Conservation (phyloP, 1,140 invertebrate species). For the Popillia japonica region DNA sequence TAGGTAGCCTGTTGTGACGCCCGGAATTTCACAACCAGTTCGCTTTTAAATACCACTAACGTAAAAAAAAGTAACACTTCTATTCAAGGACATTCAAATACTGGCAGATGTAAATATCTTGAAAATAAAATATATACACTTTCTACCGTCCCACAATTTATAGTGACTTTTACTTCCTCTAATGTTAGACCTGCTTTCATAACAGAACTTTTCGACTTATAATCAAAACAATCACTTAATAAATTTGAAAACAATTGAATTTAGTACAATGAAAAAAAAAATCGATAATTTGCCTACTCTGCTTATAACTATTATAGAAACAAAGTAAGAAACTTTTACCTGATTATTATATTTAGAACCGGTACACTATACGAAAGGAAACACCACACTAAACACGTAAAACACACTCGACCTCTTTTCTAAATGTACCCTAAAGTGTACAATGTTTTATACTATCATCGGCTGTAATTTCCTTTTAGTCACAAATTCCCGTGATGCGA, state of each 20-base stretch:
- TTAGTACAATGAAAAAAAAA: background rate
- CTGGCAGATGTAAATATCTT: no score
- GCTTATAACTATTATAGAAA: background rate
- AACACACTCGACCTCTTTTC: background rate
- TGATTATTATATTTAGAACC: constrained; percentile 13
- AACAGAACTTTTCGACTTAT: background rate
- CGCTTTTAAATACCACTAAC: no score
- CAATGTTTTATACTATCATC: background rate
- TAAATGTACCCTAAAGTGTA: background rate
- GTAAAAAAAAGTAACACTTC: no score
- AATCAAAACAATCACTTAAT: background rate
- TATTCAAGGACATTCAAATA: no score
- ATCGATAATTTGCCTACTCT: background rate
- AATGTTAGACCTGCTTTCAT: background rate
- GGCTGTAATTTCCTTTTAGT: background rate
- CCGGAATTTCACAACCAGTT: no score
- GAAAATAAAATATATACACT: no score
- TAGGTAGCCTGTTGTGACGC: no score
- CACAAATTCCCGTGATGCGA: background rate
- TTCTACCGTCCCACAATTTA: no score
- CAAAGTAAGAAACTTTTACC: constrained; percentile 13
- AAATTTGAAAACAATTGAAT: background rate
- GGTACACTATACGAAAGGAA: background rate
- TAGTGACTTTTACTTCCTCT: background rate
- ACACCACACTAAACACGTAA: background rate